These are phyloP conservation scores for Lochmaea capreae DNA, from an alignment of 2,888 invertebrate species.

Conservation along the genomic window DNA sequence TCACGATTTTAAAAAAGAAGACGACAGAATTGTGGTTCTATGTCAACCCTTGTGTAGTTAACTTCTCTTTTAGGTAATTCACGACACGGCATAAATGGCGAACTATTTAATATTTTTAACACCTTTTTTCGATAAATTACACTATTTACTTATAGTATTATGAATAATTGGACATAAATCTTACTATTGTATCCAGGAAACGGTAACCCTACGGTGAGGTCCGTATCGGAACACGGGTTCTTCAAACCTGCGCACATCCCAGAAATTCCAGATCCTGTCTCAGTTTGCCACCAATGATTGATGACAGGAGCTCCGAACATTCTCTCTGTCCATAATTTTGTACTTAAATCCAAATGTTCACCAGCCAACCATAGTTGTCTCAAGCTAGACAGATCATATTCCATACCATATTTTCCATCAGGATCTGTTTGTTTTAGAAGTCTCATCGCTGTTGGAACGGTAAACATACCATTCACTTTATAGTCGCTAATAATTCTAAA, in stretches of 20 bases:
- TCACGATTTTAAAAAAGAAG: no score
- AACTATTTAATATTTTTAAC: no score
- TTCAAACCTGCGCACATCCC: slow-evolving; percentile 84
- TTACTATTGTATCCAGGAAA: slow-evolving; percentile 90
- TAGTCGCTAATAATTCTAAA: slow-evolving; percentile 87
- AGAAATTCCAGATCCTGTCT: slow-evolving; percentile 91
- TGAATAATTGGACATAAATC: slow-evolving; percentile 43
- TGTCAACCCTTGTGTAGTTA: no score
- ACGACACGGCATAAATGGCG: no score
- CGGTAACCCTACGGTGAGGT: slow-evolving; percentile 81
- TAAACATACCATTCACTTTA: slow-evolving; percentile 85
- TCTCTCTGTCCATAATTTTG: slow-evolving; percentile 81
- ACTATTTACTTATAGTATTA: no score
- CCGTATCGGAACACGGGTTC: slow-evolving; percentile 71
- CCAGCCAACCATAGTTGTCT: slow-evolving; percentile 86
- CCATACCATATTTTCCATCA: slow-evolving; percentile 73
- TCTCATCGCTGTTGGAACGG: slow-evolving; percentile 91
- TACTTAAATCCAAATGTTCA: slow-evolving; percentile 93
- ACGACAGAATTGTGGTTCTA: no score
- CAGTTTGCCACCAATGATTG: slow-evolving; percentile 99
- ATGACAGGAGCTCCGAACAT: slow-evolving; percentile 80
- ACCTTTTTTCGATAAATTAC: no score
- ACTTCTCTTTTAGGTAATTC: no score
- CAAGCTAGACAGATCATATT: slow-evolving; percentile 79
- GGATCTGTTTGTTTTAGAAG: slow-evolving; percentile 87